Conservation (phyloP, 2,888 invertebrate genomes). For the Aricia artaxerxes region DNA sequence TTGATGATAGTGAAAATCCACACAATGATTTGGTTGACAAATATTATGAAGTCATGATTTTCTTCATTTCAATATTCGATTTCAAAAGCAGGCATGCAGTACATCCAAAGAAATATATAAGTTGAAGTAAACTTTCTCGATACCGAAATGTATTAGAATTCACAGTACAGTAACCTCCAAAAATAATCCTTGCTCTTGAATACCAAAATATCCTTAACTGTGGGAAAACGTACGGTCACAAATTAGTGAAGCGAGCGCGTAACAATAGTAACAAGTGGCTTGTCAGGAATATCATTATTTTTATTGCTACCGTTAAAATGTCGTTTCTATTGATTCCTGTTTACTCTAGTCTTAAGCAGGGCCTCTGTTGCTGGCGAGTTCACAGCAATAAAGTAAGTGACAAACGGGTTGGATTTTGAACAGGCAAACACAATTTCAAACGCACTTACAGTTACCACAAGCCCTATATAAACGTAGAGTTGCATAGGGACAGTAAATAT, state of each 20-base stretch:
- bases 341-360: not conserved
- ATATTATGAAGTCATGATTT: too few relatives aligned
- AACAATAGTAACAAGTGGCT: slow-evolving; percentile 26
- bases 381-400: slow-evolving; percentile 10
- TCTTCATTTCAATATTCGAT: too few relatives aligned
- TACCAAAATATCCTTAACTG: slow-evolving; percentile 15
- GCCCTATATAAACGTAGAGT: not conserved
- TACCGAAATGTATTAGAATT: not conserved
- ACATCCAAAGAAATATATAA: too few relatives aligned
- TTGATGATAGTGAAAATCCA: too few relatives aligned
- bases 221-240: slow-evolving; percentile 12
- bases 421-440: not conserved
- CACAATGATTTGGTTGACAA: too few relatives aligned
- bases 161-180: not conserved
- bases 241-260: not conserved
- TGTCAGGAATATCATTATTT: slow-evolving; percentile 24
- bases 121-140: not conserved
- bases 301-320: slow-evolving; percentile 24
- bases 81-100: too few relatives aligned
- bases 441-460: not conserved
- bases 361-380: not conserved
- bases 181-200: not conserved
- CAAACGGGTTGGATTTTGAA: not conserved
- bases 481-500: not conserved
- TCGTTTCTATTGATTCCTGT: slow-evolving; percentile 17